These are phyloP conservation scores for Dolichomitus sp. DNA, from an alignment of 2,888 invertebrate genomes.

Conservation along the genomic window DNA sequence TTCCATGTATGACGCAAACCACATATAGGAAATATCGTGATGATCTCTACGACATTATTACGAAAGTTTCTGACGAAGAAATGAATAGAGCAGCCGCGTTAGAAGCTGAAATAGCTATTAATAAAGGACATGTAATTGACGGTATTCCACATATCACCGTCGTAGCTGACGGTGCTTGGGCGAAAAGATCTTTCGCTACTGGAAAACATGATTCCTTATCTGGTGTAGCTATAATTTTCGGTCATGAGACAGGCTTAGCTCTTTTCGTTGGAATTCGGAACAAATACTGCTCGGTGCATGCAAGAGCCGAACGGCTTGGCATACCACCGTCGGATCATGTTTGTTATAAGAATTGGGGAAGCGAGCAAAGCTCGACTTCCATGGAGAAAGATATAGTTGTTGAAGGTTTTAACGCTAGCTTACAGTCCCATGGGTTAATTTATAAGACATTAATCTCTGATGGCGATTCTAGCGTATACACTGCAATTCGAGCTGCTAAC, in stretches of 20 bases:
- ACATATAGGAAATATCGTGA: slow-evolving; percentile 37
- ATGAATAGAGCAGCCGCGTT: slow-evolving; percentile 9
- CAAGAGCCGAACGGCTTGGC: slow-evolving; percentile 36
- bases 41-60: not conserved
- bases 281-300: slow-evolving; percentile 70
- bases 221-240: slow-evolving; percentile 49
- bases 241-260: slow-evolving; percentile 53
- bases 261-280: slow-evolving; percentile 71
- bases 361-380: slow-evolving; percentile 73
- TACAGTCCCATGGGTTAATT: slow-evolving; percentile 62
- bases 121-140: slow-evolving; percentile 18
- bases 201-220: slow-evolving; percentile 53
- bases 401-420: slow-evolving; percentile 53
- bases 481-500: slow-evolving; percentile 69
- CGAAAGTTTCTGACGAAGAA: slow-evolving; percentile 7
- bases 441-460: slow-evolving; percentile 62
- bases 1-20: slow-evolving; percentile 34
- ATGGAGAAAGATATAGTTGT: slow-evolving; percentile 62
- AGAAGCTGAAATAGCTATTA: slow-evolving; percentile 28
- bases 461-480: slow-evolving; percentile 79
- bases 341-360: slow-evolving; percentile 74
- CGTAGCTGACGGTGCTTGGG: slow-evolving; percentile 54
- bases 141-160: slow-evolving; percentile 56
- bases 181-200: slow-evolving; percentile 53
- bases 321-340: slow-evolving; percentile 61